Conservation (phyloP, 1,140 invertebrate genomes). For the Chrysomallon squamiferum region DNA sequence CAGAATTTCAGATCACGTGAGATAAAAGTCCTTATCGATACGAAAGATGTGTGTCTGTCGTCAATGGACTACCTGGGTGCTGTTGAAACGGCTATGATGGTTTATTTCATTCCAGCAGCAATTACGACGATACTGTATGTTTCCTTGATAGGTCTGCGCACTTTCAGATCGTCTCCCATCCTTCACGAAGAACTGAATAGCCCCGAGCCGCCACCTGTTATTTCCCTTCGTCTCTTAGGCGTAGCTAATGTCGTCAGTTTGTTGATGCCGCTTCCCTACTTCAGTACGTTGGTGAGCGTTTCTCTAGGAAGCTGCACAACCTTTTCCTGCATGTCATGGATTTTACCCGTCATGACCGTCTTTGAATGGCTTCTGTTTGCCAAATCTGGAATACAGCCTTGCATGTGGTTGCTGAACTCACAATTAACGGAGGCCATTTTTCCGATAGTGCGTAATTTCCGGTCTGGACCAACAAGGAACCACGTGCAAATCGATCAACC, state of each 20-base stretch:
- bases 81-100: conserved; percentile 15
- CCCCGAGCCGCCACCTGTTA: not conserved
- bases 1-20: conserved; percentile 2
- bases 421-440: conserved; percentile 6
- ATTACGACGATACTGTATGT: conserved; percentile 15
- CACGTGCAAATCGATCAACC: too few species aligned
- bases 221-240: not conserved
- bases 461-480: too few species aligned
- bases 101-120: conserved; percentile 24
- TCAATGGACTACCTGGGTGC: conserved; percentile 22
- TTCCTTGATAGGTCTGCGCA: conserved; percentile 2
- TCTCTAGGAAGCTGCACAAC: conserved; percentile 12
- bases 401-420: conserved; percentile 13
- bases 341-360: conserved; percentile 20
- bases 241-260: not conserved
- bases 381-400: conserved; percentile 26
- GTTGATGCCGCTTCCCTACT: not conserved
- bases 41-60: conserved; percentile 15
- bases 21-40: conserved; percentile 19
- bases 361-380: conserved; percentile 30
- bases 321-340: conserved; percentile 15
- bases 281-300: not conserved
- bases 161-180: not conserved
- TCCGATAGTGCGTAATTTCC: conserved; percentile 13
- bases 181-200: conserved; percentile 1